phyloP scores from a whole-genome alignment of 1,140 invertebrate genomes.

The Drosophila suzukii region DNA sequence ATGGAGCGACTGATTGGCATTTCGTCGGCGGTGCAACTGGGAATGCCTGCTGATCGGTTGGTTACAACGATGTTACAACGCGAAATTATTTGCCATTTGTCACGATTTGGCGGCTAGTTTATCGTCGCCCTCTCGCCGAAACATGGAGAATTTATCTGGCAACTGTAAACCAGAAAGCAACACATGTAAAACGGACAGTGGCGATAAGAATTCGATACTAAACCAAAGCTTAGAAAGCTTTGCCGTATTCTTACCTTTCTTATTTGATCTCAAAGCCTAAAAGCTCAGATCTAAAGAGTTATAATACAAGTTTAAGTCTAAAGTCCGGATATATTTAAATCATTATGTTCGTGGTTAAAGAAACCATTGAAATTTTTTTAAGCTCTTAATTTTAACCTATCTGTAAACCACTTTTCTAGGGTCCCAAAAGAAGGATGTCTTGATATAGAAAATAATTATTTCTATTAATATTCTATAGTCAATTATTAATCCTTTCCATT shows the following conservation, averaged over 20 bases:
- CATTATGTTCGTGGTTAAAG: too few species aligned
- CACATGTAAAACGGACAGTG: constrained; percentile 27
- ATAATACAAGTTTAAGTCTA: too few species aligned
- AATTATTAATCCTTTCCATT: constrained; percentile 1
- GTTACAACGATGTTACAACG: constrained; percentile 26
- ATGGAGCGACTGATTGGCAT: constrained; percentile 23
- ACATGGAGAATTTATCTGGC: constrained; percentile 52
- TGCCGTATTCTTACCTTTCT: neutral
- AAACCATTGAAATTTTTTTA: too few species aligned
- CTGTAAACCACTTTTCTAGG: too few species aligned
- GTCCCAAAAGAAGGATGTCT: too few species aligned
- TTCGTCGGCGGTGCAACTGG: constrained; percentile 15
- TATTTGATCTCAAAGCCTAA: neutral
- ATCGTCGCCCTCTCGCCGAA: constrained; percentile 20
- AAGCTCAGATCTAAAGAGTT: neutral
- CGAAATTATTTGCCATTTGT: constrained; percentile 66
- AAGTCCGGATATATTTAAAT: too few species aligned
- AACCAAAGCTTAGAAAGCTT: constrained; percentile 8
- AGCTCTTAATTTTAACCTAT: too few species aligned
- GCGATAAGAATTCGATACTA: constrained; percentile 33
- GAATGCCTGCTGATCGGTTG: constrained; percentile 14
- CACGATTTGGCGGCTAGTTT: constrained; percentile 58
- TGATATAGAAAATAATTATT: too few species aligned
- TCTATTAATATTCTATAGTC: too few species aligned
- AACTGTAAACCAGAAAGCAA: constrained; percentile 49